Evolutionary conservation across 2,113 vertebrate genomes (phyloP), one percentile per base, ranked within the genome.

Genomic region (Oncorhynchus masou): DNA sequence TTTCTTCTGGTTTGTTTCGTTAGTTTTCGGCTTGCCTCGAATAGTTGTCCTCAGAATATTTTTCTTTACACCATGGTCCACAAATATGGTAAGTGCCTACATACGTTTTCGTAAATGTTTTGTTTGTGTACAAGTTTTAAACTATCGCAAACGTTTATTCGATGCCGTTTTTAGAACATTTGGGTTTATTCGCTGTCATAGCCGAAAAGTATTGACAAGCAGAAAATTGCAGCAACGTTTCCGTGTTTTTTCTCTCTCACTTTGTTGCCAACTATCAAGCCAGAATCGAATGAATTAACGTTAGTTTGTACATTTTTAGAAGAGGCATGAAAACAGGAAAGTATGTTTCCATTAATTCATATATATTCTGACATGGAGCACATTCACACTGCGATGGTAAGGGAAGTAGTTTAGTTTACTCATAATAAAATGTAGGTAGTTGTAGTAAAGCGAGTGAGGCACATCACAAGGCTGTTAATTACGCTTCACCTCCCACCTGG

Each of bases 51-150:
- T 31, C 20, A 68, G 6, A 29, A 6, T 6, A 39, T 75, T n/a
- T 12, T 54, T 54, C 51, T 54, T 19, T 74, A 74, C 80, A 79
- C 22, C 74, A 94, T 94, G 93, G 92, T 93, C 65, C 93, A 93
- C 75, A 94, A 91, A 85, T 93, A 93, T 74, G 93, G 93, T 94
- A 78, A 93, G 93, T 92, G 39, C 22, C 8, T 2, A 66, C 62
- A 73, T 74, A 34, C 49, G 15, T 76, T 64, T 24, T 51, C 9
- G 76, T 72, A 75, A 57, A 34, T 78, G 45, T 48, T 48, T 31
- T 25, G 65, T 57, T 45, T 29, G 25, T 29, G 65, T 19, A 29
- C n/a, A 25, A 9, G 7, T 11, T 45, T 45, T 12, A 45, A 45
- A 45, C 39, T 3, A 3, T 9, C 39, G 9, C 1, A 45, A 45